Percentiles rank a stretch among this genome's conserved stretches.
Conservation (phyloP, 2,797 vertebrate species). For the Premnoplex brunnescens region DNA sequence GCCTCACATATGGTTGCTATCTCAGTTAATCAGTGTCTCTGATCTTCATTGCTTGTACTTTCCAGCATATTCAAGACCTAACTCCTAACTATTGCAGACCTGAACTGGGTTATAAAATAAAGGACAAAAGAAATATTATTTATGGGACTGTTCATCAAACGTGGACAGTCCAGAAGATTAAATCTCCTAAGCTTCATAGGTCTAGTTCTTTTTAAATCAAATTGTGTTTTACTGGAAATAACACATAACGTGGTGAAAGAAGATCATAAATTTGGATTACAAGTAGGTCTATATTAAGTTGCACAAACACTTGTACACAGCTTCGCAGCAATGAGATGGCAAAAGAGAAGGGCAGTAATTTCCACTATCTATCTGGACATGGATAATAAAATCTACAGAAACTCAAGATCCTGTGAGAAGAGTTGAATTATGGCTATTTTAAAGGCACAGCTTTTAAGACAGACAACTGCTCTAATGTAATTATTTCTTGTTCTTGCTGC, state of each 20-base stretch:
- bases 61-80: slow-evolving; percentile 47
- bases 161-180: slow-evolving; percentile 53
- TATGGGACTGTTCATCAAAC: slow-evolving; percentile 52
- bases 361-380: not conserved
- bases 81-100: slow-evolving; percentile 46
- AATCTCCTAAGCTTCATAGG: slow-evolving; percentile 43
- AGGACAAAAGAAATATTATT: slow-evolving; percentile 65
- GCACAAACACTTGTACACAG: slow-evolving; percentile 37
- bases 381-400: not conserved
- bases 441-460: not conserved
- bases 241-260: slow-evolving; percentile 23
- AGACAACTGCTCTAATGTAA: not conserved
- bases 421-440: not conserved
- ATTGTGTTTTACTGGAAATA: slow-evolving; percentile 65
- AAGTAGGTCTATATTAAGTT: slow-evolving; percentile 52
- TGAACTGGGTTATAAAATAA: slow-evolving; percentile 43
- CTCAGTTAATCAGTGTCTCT: slow-evolving; percentile 30
- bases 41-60: slow-evolving; percentile 43
- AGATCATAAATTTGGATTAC: slow-evolving; percentile 64
- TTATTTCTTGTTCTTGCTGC: slow-evolving; percentile 6
- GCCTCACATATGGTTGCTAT: not conserved
- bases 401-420: not conserved
- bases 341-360: not conserved
- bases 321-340: not conserved
- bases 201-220: slow-evolving; percentile 69